Conservation (phyloP, 2,797 vertebrate genomes). For the Diglossa cyanea region DNA sequence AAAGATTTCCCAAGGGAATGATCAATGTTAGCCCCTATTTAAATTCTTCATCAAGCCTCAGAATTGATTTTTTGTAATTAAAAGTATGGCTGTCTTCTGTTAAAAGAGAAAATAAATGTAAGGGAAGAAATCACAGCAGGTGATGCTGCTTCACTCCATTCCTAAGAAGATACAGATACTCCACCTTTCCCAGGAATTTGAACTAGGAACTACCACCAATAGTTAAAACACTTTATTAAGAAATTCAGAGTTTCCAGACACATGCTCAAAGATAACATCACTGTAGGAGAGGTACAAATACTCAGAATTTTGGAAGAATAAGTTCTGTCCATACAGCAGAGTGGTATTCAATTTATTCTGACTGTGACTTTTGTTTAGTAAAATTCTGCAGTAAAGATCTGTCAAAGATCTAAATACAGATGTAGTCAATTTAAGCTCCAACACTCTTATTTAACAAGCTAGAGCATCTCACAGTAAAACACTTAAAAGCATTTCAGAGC, state of each 20-base stretch:
- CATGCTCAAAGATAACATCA: neutral
- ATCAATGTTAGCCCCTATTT: neutral
- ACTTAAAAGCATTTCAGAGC: neutral
- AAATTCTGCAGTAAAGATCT: neutral
- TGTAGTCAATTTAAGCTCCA: neutral
- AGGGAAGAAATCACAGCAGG: neutral
- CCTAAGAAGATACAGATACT: neutral
- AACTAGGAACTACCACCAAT: neutral
- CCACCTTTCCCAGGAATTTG: neutral
- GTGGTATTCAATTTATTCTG: neutral
- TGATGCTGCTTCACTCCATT: neutral
- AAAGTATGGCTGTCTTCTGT: neutral
- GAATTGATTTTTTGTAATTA: neutral
- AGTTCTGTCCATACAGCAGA: neutral
- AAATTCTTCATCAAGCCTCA: neutral
- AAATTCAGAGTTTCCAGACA: neutral
- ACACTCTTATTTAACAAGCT: neutral
- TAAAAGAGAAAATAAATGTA: neutral
- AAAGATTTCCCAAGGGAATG: neutral
- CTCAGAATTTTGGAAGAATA: neutral
- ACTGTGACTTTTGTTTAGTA: neutral
- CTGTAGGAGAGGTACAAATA: neutral
- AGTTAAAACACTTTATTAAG: neutral
- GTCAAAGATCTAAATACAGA: neutral
- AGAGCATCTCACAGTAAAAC: neutral